Evolutionary conservation across 2,113 vertebrate species (phyloP), one percentile per base, ranked within the genome.

Genomic region (Oenanthe oenanthe): DNA sequence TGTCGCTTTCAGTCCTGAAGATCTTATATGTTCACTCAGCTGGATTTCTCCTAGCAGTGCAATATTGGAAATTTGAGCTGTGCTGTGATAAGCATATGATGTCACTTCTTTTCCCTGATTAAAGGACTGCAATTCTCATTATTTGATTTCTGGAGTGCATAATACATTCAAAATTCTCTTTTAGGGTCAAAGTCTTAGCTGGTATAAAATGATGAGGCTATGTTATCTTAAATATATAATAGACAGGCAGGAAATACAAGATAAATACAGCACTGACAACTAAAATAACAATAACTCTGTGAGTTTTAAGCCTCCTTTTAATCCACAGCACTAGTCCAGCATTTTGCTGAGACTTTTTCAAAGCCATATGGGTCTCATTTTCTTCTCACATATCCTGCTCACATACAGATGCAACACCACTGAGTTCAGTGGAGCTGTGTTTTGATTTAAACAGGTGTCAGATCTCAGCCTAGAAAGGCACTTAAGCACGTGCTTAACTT

Each of bases 401-500:
- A 79, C 7, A 6, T 66, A 58, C 71, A 76, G 85, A 95, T 66
- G 70, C 74, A 93, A 22, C 62, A 72, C 53, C 85, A 80, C 70
- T 47, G 89, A 80, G 84, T 94, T 94, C 91, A 95, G 5, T 61
- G 66, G 81, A 95, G 60, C 8, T 92, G 50, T 89, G 89, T 86
- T 95, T 95, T 94, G 93, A 95, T 95, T 96, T 94, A 93, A 93
- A 75, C 96, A 95, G 94, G 91, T 96, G 85, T 89, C 94, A 89
- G 74, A 51, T 93, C 91, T 95, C 94, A 89, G 62, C 65, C 95
- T 85, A 92, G 74, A 80, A 92, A 85, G 76, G 74, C 89, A 91
- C 81, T 95, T 92, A 78, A 85, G 93, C 84, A 87, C 6, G 8
- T 72, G 61, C 91, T 87, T 89, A 91, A 93, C 86, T 91, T 95